These are phyloP conservation scores for Sarcophaga subvicina DNA, from an alignment of 2,888 invertebrate genomes.

Conservation along the genomic window DNA sequence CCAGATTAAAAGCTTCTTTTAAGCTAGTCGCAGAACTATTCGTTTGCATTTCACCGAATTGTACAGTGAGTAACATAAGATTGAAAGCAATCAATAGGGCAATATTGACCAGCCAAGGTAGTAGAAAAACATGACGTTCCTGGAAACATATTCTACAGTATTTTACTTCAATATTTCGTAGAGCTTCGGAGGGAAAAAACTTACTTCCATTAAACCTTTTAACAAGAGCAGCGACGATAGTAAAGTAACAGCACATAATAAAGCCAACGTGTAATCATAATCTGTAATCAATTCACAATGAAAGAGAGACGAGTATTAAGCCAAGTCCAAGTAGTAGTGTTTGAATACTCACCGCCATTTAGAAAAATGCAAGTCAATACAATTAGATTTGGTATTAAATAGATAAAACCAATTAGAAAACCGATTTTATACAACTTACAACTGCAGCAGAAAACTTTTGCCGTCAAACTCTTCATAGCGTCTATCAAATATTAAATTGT, in stretches of 20 bases:
- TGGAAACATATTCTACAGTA: not conserved
- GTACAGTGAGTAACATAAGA: not conserved
- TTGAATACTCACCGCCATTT: constrained; percentile 4
- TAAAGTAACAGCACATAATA: constrained; percentile 13
- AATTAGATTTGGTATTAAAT: constrained; percentile 32
- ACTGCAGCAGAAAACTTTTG: constrained; percentile 11
- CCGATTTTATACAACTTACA: constrained; percentile 30
- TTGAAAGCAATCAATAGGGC: not conserved
- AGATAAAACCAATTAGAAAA: constrained; percentile 11
- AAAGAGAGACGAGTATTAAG: not conserved
- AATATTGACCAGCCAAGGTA: constrained; percentile 18
- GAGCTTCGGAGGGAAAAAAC: not conserved
- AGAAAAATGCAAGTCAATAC: not conserved
- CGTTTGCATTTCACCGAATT: not conserved
- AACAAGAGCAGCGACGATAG: constrained; percentile 14
- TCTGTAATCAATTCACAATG: not conserved
- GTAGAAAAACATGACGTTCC: constrained; percentile 3
- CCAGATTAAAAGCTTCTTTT: not conserved
- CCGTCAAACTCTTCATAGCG: constrained; percentile 8
- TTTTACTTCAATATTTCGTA: not conserved
- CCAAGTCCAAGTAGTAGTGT: too few relatives aligned
- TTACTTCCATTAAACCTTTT: constrained; percentile 29
- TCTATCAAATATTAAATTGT: not conserved
- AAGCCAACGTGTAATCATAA: not conserved
- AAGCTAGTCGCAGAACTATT: too few relatives aligned